Conservation (phyloP, 2,797 vertebrate species). For the Micropoecilia bifurca region DNA sequence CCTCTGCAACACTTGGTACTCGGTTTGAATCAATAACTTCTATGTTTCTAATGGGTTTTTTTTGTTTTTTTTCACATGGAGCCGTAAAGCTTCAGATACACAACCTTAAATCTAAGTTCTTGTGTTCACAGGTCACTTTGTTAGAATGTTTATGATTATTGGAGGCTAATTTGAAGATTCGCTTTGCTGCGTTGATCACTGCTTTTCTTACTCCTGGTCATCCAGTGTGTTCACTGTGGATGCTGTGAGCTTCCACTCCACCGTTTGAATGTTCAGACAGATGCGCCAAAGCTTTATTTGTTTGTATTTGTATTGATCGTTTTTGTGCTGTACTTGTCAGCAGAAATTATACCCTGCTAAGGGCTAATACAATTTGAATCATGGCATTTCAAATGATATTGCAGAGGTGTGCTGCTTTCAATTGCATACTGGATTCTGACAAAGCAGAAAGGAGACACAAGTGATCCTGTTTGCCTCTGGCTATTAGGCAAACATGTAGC, state of each 20-base stretch:
- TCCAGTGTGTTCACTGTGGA: background rate
- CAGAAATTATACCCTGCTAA: background rate
- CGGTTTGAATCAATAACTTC: background rate
- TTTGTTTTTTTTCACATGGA: background rate
- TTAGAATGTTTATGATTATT: background rate
- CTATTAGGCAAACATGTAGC: background rate
- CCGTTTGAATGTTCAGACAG: background rate
- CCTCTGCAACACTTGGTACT: background rate
- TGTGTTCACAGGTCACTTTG: background rate
- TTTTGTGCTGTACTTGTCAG: background rate
- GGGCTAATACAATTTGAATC: background rate
- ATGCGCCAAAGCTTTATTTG: background rate
- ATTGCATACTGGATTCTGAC: background rate
- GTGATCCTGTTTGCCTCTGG: background rate
- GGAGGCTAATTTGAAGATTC: background rate
- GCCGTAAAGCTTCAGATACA: background rate
- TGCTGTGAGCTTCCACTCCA: background rate
- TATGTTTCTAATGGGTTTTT: background rate
- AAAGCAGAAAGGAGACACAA: background rate
- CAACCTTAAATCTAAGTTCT: background rate
- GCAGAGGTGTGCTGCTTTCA: background rate
- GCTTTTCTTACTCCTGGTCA: background rate
- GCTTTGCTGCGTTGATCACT: background rate
- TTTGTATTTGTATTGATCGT: background rate
- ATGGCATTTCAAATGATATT: conserved; percentile 1